Percentiles rank a stretch among this genome's conserved stretches.
Conservation (phyloP, 1,140 invertebrate species). For the Eueides isabella region DNA sequence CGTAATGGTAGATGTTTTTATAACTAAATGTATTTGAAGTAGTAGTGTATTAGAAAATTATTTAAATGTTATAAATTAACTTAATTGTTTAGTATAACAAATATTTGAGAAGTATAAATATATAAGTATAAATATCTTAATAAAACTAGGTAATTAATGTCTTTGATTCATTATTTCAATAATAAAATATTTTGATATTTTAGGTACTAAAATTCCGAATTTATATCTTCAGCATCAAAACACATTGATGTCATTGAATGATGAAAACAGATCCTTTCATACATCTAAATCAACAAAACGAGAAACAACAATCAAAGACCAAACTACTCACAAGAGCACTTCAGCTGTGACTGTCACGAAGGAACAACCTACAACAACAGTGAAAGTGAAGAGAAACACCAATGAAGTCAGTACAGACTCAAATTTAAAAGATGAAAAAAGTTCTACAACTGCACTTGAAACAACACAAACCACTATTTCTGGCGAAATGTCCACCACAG, state of each 20-base stretch:
- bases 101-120: background rate
- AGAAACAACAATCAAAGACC: constrained; percentile 53
- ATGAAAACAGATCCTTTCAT: constrained; percentile 64
- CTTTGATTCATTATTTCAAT: no score
- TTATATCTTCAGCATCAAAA: constrained; percentile 35
- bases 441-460: constrained; percentile 30
- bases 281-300: constrained; percentile 51
- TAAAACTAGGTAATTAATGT: no score
- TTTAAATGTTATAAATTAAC: no score
- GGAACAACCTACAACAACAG: constrained; percentile 46
- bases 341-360: constrained; percentile 42
- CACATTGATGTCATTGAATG: constrained; percentile 35
- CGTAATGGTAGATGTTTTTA: constrained; percentile 33
- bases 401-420: constrained; percentile 42
- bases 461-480: constrained; percentile 24
- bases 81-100: no score
- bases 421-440: constrained; percentile 29
- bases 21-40: background rate
- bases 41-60: background rate
- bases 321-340: constrained; percentile 51
- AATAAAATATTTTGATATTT: background rate
- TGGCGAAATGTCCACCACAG: constrained; percentile 29
- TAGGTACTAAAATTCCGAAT: constrained; percentile 33
- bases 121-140: no score
- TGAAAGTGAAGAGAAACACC: constrained; percentile 64